phyloP scores from a whole-genome alignment of 2,113 vertebrate species.

The Alexandromys fortis region DNA sequence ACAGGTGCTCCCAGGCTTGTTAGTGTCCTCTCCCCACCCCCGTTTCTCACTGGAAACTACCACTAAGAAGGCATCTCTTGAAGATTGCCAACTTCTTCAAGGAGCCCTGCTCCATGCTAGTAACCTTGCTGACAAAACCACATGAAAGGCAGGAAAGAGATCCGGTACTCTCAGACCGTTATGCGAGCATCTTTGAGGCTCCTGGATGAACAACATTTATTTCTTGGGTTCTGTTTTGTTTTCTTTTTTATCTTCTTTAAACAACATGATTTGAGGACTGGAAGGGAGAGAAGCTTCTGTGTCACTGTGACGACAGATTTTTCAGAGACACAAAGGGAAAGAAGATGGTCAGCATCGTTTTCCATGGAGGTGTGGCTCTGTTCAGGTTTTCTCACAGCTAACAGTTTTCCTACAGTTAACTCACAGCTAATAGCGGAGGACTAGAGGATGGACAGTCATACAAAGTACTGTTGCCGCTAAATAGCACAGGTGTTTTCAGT shows the following conservation, averaged over 20 bases:
- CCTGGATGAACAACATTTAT: constrained; percentile 7
- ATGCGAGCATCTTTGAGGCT: constrained; percentile 16
- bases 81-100: constrained; percentile 32
- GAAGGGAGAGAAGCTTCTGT: constrained; percentile 9
- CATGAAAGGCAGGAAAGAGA: constrained; percentile 80
- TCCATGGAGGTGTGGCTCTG: background rate
- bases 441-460: background rate
- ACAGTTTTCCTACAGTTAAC: background rate
- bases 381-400: background rate
- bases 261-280: constrained; percentile 7
- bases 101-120: background rate
- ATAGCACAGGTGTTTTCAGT: background rate
- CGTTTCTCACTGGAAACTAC: constrained; percentile 54
- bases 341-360: background rate
- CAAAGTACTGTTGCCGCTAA: background rate
- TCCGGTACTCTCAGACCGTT: constrained; percentile 60
- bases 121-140: constrained; percentile 60
- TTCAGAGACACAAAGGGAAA: background rate
- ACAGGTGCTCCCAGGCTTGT: background rate
- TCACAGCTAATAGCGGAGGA: background rate
- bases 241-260: constrained; percentile 41
- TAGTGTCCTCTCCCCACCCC: constrained; percentile 15
- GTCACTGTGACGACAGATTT: constrained; percentile 31
- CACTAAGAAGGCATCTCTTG: constrained; percentile 3
- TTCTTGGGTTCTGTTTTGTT: constrained; percentile 48